Evolutionary conservation across 2,888 invertebrate genomes (phyloP), one percentile per base, ranked within the genome.

Genomic region (Polydrusus pterygomalis): DNA sequence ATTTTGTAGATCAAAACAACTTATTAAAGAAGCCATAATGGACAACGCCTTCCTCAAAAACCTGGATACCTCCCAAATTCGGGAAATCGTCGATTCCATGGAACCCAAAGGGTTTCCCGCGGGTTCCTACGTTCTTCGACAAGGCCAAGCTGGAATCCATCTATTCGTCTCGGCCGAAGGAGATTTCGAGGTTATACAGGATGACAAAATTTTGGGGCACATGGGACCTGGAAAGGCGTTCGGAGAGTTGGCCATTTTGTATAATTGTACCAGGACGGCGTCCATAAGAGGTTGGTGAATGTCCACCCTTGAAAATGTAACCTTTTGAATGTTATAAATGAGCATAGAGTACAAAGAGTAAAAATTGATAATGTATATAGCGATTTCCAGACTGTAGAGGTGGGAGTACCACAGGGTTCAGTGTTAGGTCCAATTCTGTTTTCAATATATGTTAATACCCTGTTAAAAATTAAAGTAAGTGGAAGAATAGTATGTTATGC

Each of bases 201-300:
- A 92, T 77, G 90, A 89, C 34, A 89, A 90, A 79, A 89, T 90
- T 3, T 86, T 94, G 64, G 93, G 93, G 0, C 89, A 89, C 68
- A 90, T 93, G 89, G 90, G 91, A 5, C 89, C 92, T 0, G 93
- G 93, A 6, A 89, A 91, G 89, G 88, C 92, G 84, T 85, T 93
- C 89, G 93, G 93, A 15, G 93, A 94, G 85, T 86, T 94, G 67
- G 93, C 93, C n/a, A 91, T 94, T 79, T 87, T 94, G 5, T 94
- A 94, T 87, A 93, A 94, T 86, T 94, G 93, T 85, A 92, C 92
- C 11, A 86, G 93, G 78, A 93, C 93, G 2, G 93, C 93, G 1
- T 91, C 92, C 1, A 91, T 93, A 60, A 86, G 89, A 88, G 91
- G 91, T 91, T 83, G 76, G 74, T 69, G 25, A 25, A 25, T 3